Evolutionary conservation across 2,888 invertebrate species (phyloP).

Genomic region (Busseola fusca): DNA sequence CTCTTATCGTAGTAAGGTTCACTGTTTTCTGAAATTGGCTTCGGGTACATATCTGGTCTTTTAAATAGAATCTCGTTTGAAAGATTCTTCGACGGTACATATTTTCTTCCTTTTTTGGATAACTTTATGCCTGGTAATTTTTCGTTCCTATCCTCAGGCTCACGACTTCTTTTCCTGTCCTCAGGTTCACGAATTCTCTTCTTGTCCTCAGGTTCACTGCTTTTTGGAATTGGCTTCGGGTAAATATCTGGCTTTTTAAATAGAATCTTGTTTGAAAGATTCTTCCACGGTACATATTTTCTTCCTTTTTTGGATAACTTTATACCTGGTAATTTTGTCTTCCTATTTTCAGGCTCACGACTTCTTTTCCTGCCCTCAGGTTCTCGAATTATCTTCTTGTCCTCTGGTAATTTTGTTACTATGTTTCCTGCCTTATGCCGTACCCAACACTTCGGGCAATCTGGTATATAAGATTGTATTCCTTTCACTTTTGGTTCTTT

Average conservation of each 20-base stretch:
- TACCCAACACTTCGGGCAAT: background rate
- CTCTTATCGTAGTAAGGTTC: too few species aligned
- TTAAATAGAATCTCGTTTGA: background rate
- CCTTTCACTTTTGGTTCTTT: background rate
- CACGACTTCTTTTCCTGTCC: background rate
- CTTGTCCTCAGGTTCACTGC: background rate
- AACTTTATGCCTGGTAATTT: conserved; percentile 7
- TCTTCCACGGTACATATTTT: background rate
- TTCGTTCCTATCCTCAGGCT: too few species aligned
- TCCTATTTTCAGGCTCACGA: too few species aligned
- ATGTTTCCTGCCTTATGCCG: background rate
- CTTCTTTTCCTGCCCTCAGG: too few species aligned
- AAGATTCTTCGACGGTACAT: too few species aligned
- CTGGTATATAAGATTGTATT: background rate
- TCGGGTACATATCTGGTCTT: background rate
- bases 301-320: conserved; percentile 5
- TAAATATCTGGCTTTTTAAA: background rate
- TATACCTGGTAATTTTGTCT: conserved; percentile 8
- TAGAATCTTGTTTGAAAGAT: background rate
- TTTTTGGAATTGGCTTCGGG: background rate
- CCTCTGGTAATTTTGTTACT: background rate
- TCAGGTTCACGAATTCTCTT: too few species aligned
- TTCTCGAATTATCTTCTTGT: background rate
- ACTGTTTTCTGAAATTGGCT: background rate
- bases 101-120: conserved; percentile 12